These are phyloP conservation scores for Pantherophis guttatus DNA, from an alignment of 2,113 vertebrate genomes.

Conservation along the genomic window DNA sequence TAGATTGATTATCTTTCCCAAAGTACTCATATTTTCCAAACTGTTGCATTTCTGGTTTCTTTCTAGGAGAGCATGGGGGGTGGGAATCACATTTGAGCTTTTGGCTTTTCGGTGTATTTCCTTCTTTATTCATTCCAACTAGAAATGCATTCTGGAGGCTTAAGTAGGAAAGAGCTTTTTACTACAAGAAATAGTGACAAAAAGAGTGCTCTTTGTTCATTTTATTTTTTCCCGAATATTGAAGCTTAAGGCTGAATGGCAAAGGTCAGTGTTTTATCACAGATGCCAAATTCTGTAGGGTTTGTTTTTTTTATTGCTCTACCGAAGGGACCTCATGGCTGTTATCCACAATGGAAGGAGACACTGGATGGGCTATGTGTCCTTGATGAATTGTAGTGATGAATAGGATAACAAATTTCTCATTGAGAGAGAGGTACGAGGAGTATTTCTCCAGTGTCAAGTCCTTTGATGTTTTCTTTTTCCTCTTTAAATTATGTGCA, in stretches of 20 bases:
- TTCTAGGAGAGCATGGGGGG: neutral
- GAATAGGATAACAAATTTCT: neutral
- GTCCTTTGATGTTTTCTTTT: neutral
- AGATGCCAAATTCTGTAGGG: neutral
- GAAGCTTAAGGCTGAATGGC: neutral
- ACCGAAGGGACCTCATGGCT: neutral
- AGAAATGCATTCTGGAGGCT: neutral
- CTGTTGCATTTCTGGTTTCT: neutral
- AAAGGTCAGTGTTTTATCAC: neutral
- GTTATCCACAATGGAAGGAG: neutral
- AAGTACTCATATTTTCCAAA: neutral
- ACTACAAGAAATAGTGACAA: neutral
- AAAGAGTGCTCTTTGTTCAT: neutral
- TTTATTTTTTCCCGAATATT: neutral
- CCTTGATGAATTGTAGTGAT: constrained; percentile 10
- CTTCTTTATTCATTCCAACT: neutral
- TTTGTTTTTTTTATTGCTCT: neutral
- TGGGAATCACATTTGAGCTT: neutral
- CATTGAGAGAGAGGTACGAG: neutral
- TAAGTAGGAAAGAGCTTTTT: neutral
- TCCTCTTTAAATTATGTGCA: neutral
- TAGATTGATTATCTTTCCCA: neutral
- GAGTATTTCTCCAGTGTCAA: neutral
- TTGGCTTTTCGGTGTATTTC: neutral
- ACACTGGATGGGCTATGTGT: neutral